A percentile compares a stretch with the other conserved stretches of the same genome.
phyloP scores from a whole-genome alignment of 2,113 vertebrate species.

The Microcebus lehilahytsara region DNA sequence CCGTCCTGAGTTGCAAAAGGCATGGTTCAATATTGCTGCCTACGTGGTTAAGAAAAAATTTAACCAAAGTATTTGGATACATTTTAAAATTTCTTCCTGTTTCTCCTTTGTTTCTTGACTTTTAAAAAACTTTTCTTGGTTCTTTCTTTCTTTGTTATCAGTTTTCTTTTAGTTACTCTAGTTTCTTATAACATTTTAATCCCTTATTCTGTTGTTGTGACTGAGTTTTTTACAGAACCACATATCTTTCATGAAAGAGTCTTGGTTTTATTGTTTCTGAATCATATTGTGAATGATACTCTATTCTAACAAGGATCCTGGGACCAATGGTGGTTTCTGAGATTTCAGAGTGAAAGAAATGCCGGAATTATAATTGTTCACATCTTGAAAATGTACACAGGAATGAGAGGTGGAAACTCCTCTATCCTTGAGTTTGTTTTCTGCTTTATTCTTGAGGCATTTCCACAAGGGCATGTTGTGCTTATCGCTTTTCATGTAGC shows the following conservation, averaged over 20 bases:
- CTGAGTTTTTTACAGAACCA: background rate
- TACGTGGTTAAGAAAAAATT: background rate
- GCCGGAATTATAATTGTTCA: background rate
- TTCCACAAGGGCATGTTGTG: background rate
- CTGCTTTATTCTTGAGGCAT: constrained; percentile 10
- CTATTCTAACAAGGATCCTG: background rate
- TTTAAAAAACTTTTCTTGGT: background rate
- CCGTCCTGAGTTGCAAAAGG: background rate
- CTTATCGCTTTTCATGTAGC: constrained; percentile 4
- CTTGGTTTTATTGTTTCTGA: background rate
- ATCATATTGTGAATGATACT: background rate
- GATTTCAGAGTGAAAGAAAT: background rate
- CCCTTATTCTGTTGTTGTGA: background rate
- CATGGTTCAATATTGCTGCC: background rate
- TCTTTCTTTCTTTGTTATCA: background rate
- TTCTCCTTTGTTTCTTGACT: background rate
- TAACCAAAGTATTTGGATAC: background rate
- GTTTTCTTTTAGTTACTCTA: background rate
- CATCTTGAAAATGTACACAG: background rate
- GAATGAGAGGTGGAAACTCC: background rate
- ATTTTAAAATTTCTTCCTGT: background rate
- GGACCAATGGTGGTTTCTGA: constrained; percentile 18
- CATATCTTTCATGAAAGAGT: background rate
- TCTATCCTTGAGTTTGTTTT: background rate
- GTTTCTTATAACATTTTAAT: background rate